Evolutionary conservation across 2,797 vertebrate species (phyloP).

Genomic region (Lagodon rhomboides): DNA sequence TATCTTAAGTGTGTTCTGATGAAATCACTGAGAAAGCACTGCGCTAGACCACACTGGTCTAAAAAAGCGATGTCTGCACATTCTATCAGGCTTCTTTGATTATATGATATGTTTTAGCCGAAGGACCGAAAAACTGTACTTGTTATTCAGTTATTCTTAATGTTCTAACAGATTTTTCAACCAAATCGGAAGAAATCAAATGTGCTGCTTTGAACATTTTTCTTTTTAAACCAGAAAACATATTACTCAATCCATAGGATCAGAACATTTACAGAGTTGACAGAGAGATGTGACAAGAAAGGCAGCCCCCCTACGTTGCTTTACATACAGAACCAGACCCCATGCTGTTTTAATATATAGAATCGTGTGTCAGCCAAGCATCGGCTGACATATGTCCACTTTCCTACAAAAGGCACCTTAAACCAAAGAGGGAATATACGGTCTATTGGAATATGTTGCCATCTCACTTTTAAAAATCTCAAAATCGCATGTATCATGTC

Average conservation of each 20-base stretch:
- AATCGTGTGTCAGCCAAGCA: neutral
- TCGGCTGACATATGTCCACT: constrained; percentile 4
- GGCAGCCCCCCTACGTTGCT: neutral
- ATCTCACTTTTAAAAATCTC: neutral
- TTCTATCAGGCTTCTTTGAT: neutral
- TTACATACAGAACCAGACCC: neutral
- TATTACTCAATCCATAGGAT: neutral
- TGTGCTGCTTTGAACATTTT: neutral
- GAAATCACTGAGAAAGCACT: constrained; percentile 23
- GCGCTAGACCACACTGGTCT: neutral
- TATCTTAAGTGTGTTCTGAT: constrained; percentile 34
- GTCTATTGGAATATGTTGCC: neutral
- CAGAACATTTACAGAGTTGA: constrained; percentile 8
- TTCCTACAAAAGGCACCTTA: constrained; percentile 1
- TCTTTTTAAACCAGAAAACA: neutral
- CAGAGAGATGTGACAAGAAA: neutral
- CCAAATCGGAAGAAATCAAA: neutral
- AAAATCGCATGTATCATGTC: neutral
- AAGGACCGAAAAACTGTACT: neutral
- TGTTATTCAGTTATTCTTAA: neutral
- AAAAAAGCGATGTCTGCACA: neutral
- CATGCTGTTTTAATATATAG: constrained; percentile 11
- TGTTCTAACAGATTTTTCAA: neutral
- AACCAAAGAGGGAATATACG: neutral
- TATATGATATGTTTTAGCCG: neutral